These are phyloP conservation scores for Drosophila pseudotakahashii DNA, from an alignment of 2,888 invertebrate species.

Conservation along the genomic window DNA sequence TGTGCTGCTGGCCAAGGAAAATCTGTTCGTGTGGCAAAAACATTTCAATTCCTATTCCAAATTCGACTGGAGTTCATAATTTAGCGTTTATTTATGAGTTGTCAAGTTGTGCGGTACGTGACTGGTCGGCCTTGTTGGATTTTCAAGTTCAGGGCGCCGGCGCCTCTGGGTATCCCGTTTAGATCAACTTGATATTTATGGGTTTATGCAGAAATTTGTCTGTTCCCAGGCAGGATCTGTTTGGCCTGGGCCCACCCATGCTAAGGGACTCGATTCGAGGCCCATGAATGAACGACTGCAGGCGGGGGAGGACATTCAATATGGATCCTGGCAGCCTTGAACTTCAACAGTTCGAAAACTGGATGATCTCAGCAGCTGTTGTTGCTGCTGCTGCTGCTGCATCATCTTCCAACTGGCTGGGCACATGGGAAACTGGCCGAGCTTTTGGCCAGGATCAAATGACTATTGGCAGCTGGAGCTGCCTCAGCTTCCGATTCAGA, in stretches of 20 bases:
- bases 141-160: constrained; percentile 76
- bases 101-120: constrained; percentile 72
- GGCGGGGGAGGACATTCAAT: constrained; percentile 63
- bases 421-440: constrained; percentile 72
- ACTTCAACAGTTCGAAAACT: constrained; percentile 42
- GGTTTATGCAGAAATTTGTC: constrained; percentile 81
- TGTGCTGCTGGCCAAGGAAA: constrained; percentile 45
- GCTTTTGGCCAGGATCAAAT: constrained; percentile 63
- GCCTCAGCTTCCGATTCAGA: constrained; percentile 60
- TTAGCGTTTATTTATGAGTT: constrained; percentile 82
- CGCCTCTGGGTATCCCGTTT: constrained; percentile 62
- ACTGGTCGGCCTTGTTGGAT: constrained; percentile 38
- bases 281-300: constrained; percentile 35
- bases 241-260: constrained; percentile 48
- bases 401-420: constrained; percentile 72
- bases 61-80: constrained; percentile 71
- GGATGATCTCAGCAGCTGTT: constrained; percentile 26
- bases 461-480: constrained; percentile 61
- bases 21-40: constrained; percentile 65
- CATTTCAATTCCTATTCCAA: constrained; percentile 54
- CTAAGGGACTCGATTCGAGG: constrained; percentile 7
- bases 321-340: constrained; percentile 73
- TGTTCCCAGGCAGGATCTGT: constrained; percentile 51
- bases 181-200: constrained; percentile 80
- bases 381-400: constrained; percentile 33